Conservation (phyloP, 2,888 invertebrate species). For the Apantesis nais region DNA sequence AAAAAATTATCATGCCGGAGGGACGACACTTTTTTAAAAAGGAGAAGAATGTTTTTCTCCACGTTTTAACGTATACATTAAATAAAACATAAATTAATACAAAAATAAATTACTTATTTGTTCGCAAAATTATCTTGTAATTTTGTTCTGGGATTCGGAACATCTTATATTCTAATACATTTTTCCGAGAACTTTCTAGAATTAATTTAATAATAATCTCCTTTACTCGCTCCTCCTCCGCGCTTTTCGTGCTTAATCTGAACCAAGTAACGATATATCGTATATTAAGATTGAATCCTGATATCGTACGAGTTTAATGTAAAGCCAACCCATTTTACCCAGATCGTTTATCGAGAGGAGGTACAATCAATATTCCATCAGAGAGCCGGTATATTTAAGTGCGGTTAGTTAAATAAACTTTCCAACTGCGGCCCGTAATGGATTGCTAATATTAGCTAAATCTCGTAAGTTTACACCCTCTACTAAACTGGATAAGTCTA, state of each 20-base stretch:
- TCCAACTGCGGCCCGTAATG: slow-evolving; percentile 67
- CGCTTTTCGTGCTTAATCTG: neutral
- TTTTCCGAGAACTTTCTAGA: neutral
- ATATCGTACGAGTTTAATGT: slow-evolving; percentile 1
- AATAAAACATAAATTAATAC: neutral
- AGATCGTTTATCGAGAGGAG: slow-evolving; percentile 24
- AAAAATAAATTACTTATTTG: neutral
- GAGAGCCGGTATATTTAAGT: slow-evolving; percentile 40
- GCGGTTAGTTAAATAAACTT: slow-evolving; percentile 50
- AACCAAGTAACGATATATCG: neutral
- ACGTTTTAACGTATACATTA: neutral
- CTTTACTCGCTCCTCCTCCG: neutral
- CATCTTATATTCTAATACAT: neutral
- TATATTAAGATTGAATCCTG: slow-evolving; percentile 2
- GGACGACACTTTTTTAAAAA: too few species aligned
- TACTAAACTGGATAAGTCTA: slow-evolving; percentile 66
- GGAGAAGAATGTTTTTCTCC: neutral
- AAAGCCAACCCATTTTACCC: slow-evolving; percentile 16
- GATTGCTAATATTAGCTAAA: slow-evolving; percentile 84
- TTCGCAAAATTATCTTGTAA: neutral
- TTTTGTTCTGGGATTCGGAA: neutral
- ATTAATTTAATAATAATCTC: neutral
- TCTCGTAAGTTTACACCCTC: slow-evolving; percentile 75
- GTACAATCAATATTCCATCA: slow-evolving; percentile 49
- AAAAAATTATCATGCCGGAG: too few species aligned